Conservation (phyloP, 2,113 vertebrate species). For the Bubo bubo region DNA sequence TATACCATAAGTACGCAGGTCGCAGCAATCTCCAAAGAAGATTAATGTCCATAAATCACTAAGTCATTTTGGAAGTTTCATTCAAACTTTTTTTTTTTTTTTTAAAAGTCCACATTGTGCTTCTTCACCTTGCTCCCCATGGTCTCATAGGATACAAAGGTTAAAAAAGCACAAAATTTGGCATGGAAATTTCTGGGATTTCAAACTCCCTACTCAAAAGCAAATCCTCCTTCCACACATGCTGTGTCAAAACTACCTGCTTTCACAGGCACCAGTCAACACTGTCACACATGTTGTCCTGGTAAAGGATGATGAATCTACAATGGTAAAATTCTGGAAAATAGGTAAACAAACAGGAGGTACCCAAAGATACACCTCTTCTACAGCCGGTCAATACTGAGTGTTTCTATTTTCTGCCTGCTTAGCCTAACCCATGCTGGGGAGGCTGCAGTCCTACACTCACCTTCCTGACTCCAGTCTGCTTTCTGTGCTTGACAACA, state of each 20-base stretch:
- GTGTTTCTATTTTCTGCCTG: not conserved
- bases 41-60: not conserved
- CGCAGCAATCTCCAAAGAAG: not conserved
- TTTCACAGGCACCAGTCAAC: not conserved
- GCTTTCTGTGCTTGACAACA: not conserved
- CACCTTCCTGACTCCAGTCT: not conserved
- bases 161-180: not conserved
- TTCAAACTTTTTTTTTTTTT: not conserved
- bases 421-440: not conserved
- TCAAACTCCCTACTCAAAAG: not conserved
- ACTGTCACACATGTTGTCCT: not conserved
- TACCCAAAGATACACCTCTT: not conserved
- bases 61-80: not conserved
- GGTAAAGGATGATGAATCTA: not conserved
- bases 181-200: not conserved
- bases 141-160: fast-evolving
- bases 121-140: not conserved
- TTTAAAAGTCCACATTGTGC: not conserved
- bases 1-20: not conserved
- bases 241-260: not conserved
- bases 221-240: not conserved
- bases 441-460: not conserved
- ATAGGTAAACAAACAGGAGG: not conserved
- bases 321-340: not conserved
- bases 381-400: not conserved